Evolutionary conservation across 1,140 invertebrate genomes (phyloP), one percentile per base, ranked within the genome.

Genomic region (Drusus annulatus): DNA sequence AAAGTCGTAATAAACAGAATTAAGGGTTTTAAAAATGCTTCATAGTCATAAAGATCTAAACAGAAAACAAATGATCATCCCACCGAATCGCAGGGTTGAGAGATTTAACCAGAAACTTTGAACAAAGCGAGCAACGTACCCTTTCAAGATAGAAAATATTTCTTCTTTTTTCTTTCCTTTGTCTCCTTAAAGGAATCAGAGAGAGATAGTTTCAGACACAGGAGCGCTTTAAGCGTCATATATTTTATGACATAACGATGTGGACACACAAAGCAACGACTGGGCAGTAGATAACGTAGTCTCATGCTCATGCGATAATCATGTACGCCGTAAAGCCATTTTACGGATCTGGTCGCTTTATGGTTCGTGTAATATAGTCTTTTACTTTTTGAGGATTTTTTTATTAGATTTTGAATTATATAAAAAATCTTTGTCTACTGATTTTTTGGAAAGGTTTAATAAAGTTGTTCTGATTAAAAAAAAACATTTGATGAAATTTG

Each of bases 11-110:
- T 83, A 80, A 80, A 79, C 76, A 77, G 76, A 76, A 45, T 15
- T 71, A 52, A 78, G 80, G 76, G 54, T 83, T 28, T 83, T 79
- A 83, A 83, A 83, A 81, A 71, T 83, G 63, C 78, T 65, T 74
- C 65, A 58, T 50, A 54, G 75, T 83, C 79, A 76, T 80, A 83
- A 83, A 82, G 21, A 51, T 76, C 77, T 79, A 31, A 73, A 73
- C 69, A 76, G 76, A 81, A 80, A 80, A 80, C 76, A 81, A 79
- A 79, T 80, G 76, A 83, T 83, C 80, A 83, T 83, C 76, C 69
- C 60, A 80, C 75, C 62, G 79, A 80, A 80, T 76, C 75, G 71
- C 54, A 62, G 23, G 52, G 25, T 21, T 31, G 75, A 69, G 56
- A 68, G 58, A 58, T 21, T 21, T 45, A 58, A 28, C 19, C 17